A percentile compares a stretch with the other conserved stretches of the same genome.
phyloP scores from a whole-genome alignment of 2,113 vertebrate genomes.

The Prinia subflava region DNA sequence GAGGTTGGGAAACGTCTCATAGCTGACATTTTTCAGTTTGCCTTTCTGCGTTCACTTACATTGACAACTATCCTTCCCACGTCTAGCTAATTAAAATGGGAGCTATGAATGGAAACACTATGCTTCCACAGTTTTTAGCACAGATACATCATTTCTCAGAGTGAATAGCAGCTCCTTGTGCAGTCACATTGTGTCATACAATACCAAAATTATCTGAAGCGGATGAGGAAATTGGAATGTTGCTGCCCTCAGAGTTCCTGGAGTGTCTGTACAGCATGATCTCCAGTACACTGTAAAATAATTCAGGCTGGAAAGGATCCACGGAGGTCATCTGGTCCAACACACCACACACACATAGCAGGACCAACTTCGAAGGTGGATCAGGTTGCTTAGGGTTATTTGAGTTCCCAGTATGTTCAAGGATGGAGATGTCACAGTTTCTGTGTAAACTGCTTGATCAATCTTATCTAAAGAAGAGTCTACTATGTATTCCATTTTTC shows the following conservation, averaged over 20 bases:
- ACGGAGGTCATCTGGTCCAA: constrained; percentile 25
- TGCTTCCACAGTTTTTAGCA: not conserved
- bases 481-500: not conserved
- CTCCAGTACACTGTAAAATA: not conserved
- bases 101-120: not conserved
- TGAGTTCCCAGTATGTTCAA: not conserved
- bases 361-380: not conserved
- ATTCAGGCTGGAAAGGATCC: constrained; percentile 15
- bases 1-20: not conserved
- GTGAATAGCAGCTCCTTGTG: not conserved
- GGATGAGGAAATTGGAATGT: not conserved
- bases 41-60: not conserved
- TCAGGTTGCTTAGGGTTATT: not conserved
- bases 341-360: not conserved
- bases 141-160: not conserved
- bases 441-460: not conserved
- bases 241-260: not conserved
- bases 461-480: not conserved
- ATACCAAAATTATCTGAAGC: not conserved
- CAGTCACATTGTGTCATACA: not conserved
- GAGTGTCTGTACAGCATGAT: not conserved
- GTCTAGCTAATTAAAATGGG: not conserved
- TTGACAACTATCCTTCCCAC: not conserved
- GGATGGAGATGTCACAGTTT: not conserved
- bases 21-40: not conserved